Percentiles rank a stretch among this genome's conserved stretches.
phyloP scores from a whole-genome alignment of 2,113 vertebrate genomes.

The Scophthalmus maximus region DNA sequence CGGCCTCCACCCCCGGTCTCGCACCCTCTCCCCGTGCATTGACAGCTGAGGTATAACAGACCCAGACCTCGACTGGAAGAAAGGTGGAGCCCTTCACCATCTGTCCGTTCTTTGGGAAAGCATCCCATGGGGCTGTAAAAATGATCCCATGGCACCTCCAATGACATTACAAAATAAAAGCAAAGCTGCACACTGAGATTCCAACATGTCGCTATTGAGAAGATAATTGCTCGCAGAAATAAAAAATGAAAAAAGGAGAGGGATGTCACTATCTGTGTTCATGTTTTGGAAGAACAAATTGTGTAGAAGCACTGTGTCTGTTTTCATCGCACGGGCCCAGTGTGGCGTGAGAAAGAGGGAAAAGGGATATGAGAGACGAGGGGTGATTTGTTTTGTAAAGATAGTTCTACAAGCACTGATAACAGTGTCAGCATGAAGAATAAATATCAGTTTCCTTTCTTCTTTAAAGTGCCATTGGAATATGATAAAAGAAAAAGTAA shows the following conservation, averaged over 20 bases:
- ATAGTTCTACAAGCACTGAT: neutral
- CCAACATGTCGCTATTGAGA: conserved; percentile 40
- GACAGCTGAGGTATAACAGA: conserved; percentile 24
- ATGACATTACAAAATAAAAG: neutral
- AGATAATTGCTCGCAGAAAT: conserved; percentile 36
- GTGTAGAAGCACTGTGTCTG: conserved; percentile 16
- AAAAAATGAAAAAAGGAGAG: too few relatives aligned
- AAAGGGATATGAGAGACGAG: neutral
- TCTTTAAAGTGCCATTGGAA: too few relatives aligned
- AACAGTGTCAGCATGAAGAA: neutral
- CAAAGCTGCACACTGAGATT: neutral
- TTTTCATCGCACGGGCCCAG: conserved; percentile 35
- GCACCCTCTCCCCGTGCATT: neutral
- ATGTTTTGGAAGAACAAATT: conserved; percentile 48
- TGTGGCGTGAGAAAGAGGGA: neutral
- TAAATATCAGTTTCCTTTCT: too few relatives aligned
- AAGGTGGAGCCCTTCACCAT: conserved; percentile 27
- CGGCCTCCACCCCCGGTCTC: neutral
- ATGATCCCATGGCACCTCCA: neutral
- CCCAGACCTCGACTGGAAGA: conserved; percentile 20
- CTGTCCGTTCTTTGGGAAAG: conserved; percentile 5
- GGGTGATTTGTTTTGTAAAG: neutral
- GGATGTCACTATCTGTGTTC: conserved; percentile 36
- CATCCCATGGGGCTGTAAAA: conserved; percentile 1
- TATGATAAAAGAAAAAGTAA: too few relatives aligned